Conservation (phyloP, 1,140 invertebrate species). For the Zaprionus africanus region DNA sequence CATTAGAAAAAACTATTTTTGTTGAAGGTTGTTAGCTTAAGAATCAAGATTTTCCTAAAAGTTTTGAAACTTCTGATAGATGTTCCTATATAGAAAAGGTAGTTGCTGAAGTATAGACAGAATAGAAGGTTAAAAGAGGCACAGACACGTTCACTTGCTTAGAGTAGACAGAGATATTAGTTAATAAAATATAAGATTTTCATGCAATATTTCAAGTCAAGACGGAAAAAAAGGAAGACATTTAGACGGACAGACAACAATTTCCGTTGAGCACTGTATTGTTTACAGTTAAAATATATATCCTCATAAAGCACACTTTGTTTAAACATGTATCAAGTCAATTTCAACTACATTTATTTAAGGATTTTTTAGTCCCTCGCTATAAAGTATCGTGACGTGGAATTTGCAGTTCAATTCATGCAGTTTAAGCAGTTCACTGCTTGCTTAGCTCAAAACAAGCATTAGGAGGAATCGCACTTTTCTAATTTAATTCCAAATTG, state of each 20-base stretch:
- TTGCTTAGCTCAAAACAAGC: too few relatives aligned
- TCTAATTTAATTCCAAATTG: too few relatives aligned
- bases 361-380: too few relatives aligned
- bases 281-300: background rate
- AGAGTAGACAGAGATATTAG: background rate
- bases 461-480: too few relatives aligned
- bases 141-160: constrained; percentile 5
- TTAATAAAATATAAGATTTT: background rate
- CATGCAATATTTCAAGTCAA: constrained; percentile 7
- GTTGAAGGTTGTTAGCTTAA: background rate
- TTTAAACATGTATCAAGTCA: background rate
- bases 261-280: background rate
- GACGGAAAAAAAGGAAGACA: background rate
- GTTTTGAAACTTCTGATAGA: background rate
- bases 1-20: background rate
- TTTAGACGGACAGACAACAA: background rate
- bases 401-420: too few relatives aligned
- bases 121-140: background rate
- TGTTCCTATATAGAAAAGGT: background rate
- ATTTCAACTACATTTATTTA: too few relatives aligned
- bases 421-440: background rate
- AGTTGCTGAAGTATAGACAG: background rate
- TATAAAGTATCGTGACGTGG: too few relatives aligned
- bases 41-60: background rate
- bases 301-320: background rate